A percentile compares a stretch with the other conserved stretches of the same genome.
Evolutionary conservation across 1,140 invertebrate genomes (phyloP).

Genomic region (Apis dorsata): DNA sequence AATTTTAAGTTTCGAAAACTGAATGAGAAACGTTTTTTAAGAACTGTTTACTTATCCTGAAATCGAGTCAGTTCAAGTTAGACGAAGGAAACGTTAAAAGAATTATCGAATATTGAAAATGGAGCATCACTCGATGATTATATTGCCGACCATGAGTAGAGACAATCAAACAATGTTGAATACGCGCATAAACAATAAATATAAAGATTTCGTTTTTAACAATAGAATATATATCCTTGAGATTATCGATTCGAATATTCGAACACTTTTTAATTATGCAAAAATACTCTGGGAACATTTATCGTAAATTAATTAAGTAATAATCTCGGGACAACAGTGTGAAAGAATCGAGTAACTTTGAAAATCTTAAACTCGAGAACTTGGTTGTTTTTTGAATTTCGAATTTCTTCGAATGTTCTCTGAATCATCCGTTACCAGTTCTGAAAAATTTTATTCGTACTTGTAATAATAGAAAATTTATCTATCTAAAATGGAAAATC

Average conservation of each 20-base stretch:
- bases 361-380: background rate
- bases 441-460: background rate
- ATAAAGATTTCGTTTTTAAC: constrained; percentile 41
- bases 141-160: constrained; percentile 55
- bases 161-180: constrained; percentile 57
- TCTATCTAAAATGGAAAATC: too few relatives aligned
- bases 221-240: constrained; percentile 13
- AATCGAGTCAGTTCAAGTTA: background rate
- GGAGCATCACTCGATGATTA: constrained; percentile 2
- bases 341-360: background rate
- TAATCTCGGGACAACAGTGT: background rate
- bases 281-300: constrained; percentile 25
- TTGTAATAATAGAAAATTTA: background rate
- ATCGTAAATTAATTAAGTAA: background rate
- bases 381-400: background rate
- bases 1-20: background rate
- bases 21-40: constrained; percentile 7
- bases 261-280: background rate
- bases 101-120: background rate
- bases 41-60: background rate
- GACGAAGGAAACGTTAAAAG: background rate
- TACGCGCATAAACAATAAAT: constrained; percentile 45
- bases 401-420: background rate
- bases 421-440: background rate
- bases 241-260: background rate